phyloP scores from a whole-genome alignment of 1,140 invertebrate species.

The Littorina saxatilis region DNA sequence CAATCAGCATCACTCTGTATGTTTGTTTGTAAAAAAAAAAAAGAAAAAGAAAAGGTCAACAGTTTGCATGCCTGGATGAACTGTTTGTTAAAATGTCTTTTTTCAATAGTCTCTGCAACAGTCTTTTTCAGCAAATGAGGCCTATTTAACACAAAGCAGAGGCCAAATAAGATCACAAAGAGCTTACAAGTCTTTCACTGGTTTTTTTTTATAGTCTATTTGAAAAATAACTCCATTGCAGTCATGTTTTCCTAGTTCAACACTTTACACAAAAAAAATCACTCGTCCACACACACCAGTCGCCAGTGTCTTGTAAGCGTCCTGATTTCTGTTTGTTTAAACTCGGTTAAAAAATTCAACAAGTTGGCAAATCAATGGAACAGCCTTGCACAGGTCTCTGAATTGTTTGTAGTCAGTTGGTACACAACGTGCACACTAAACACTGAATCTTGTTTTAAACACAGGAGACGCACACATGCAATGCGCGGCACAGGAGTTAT shows the following conservation, averaged over 20 bases:
- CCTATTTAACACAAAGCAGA: constrained; percentile 9
- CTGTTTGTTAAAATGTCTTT: not conserved
- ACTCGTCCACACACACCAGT: too few relatives aligned
- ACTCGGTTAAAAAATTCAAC: constrained; percentile 19
- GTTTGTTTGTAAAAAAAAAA: too few relatives aligned
- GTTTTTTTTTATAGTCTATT: not conserved
- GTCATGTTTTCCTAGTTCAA: constrained; percentile 3
- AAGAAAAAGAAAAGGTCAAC: constrained; percentile 12
- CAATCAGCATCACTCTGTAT: constrained; percentile 1
- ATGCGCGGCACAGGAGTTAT: not conserved
- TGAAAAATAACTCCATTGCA: not conserved
- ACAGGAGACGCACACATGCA: too few relatives aligned
- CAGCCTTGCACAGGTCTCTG: constrained; percentile 9
- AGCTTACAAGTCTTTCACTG: not conserved
- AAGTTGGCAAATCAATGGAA: constrained; percentile 20
- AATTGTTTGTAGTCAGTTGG: not conserved
- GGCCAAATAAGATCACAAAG: constrained; percentile 18
- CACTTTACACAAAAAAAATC: too few relatives aligned
- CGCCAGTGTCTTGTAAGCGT: too few relatives aligned
- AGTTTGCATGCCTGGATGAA: constrained; percentile 22
- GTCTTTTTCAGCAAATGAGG: constrained; percentile 8
- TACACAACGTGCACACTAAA: too few relatives aligned
- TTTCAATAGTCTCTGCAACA: not conserved
- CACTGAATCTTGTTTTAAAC: too few relatives aligned
- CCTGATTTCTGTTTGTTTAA: not conserved